Evolutionary conservation across 2,797 vertebrate genomes (phyloP).

Genomic region (Otolemur crassicaudatus): DNA sequence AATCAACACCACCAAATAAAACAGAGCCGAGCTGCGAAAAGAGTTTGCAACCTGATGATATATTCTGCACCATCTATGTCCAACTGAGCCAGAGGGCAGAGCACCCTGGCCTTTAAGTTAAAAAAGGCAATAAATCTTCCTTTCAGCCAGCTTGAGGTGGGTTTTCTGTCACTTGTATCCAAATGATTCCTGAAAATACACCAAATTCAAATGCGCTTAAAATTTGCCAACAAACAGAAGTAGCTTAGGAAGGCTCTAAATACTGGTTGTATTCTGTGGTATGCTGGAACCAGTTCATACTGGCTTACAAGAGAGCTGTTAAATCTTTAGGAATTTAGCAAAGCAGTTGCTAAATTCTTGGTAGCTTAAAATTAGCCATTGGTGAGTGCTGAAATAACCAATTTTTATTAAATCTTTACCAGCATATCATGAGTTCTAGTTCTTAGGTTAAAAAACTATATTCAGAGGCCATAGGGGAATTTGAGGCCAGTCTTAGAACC

Average conservation of each 20-base stretch:
- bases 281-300: background rate
- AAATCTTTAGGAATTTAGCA: background rate
- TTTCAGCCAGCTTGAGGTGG: background rate
- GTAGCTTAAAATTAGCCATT: background rate
- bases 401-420: too few relatives aligned
- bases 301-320: too few relatives aligned
- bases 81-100: background rate
- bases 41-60: fast-evolving
- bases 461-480: fast-evolving
- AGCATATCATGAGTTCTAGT: too few relatives aligned
- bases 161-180: background rate
- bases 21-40: too few relatives aligned
- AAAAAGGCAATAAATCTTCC: background rate
- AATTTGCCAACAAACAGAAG: background rate
- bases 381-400: background rate
- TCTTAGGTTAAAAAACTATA: too few relatives aligned
- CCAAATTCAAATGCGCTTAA: background rate
- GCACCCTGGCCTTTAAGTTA: fast-evolving
- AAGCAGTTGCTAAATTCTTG: background rate
- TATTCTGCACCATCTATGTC: fast-evolving
- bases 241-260: too few relatives aligned
- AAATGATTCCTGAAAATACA: fast-evolving
- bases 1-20: background rate
- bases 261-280: too few relatives aligned
- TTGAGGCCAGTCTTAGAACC: background rate